Conservation (phyloP, 2,888 invertebrate genomes). For the Trissoscelio sp. region DNA sequence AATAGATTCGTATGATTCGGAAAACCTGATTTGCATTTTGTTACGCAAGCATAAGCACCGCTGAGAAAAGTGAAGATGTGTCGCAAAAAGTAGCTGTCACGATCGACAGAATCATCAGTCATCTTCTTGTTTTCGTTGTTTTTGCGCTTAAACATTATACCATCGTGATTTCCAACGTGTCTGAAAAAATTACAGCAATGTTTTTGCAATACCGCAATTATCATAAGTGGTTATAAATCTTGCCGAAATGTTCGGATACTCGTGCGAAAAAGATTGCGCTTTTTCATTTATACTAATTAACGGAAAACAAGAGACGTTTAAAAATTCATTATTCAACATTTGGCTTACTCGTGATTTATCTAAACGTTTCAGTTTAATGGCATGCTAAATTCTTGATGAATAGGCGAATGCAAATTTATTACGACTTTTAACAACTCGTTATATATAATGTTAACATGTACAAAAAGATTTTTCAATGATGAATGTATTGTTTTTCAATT, state of each 20-base stretch:
- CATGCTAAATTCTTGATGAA: constrained; percentile 3
- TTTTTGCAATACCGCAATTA: constrained; percentile 28
- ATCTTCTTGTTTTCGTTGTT: constrained; percentile 40
- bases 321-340: constrained; percentile 26
- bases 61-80: constrained; percentile 47
- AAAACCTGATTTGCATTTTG: constrained; percentile 52
- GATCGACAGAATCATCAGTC: constrained; percentile 38
- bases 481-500: constrained; percentile 2
- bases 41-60: constrained; percentile 38
- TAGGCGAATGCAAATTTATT: constrained; percentile 18
- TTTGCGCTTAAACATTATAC: constrained; percentile 1
- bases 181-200: neutral
- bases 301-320: constrained; percentile 11
- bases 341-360: constrained; percentile 18
- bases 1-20: constrained; percentile 50
- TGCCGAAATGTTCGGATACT: neutral
- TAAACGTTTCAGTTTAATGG: constrained; percentile 14
- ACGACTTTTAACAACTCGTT: constrained; percentile 10
- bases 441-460: constrained; percentile 1
- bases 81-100: constrained; percentile 34
- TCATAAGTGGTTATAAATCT: constrained; percentile 32
- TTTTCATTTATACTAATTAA: constrained; percentile 15
- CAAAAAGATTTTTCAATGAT: constrained; percentile 4
- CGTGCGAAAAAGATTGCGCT: neutral
- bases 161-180: neutral